Base-by-base conservation (phyloP, 2,113 vertebrate species). In the Anser brachyrhynchus region DNA sequence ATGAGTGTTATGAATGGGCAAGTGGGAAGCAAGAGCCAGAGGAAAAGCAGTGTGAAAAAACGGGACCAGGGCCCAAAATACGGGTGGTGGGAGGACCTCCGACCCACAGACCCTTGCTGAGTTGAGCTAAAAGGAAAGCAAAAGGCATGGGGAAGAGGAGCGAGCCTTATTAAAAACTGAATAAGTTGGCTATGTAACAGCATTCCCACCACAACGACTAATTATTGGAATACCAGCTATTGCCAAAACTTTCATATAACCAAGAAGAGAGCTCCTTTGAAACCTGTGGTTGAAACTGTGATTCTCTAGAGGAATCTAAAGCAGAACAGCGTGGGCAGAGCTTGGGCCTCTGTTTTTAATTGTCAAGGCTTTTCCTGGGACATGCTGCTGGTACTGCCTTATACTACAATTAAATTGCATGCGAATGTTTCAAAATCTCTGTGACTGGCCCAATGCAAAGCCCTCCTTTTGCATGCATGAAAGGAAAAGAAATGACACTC, bases 1-100 rank as follows among this genome's bases (percentile, higher is more conserved):
- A 71, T 85, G 81, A 83, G 44, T 25, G 37, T 79, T 92, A 58
- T 87, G 93, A 84, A 91, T 89, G 58, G n/a, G 51, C 39, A 90
- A 75, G 44, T 64, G 77, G 58, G 59, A 65, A 77, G 17, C 0
- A 4, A 90, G 31, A 0, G 0, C 15, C 74, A 37, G 72, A 76
- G 67, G 31, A 91, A 91, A 94, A 75, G 59, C 59, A 74, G 28
- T n/a, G 22, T 33, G 87, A 37, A 70, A 82, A 71, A 82, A 41
- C 17, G 15, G 41, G 62, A 31, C 37, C 31, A 70, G 41, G 74
- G 41, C 77, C 51, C 51, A 73, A 87, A 92, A 91, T 82, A n/a
- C 18, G 1, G 0, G 10, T 1, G 5, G 37, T 33, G 41, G 66
- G 46, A 83, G 15, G 29, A 73, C n/a, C 54, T 79, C 59, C 1